Percentiles rank a stretch among this genome's conserved stretches.
These are phyloP conservation scores for Oscheius onirici DNA, from an alignment of 2,888 invertebrate species.

Conservation along the genomic window DNA sequence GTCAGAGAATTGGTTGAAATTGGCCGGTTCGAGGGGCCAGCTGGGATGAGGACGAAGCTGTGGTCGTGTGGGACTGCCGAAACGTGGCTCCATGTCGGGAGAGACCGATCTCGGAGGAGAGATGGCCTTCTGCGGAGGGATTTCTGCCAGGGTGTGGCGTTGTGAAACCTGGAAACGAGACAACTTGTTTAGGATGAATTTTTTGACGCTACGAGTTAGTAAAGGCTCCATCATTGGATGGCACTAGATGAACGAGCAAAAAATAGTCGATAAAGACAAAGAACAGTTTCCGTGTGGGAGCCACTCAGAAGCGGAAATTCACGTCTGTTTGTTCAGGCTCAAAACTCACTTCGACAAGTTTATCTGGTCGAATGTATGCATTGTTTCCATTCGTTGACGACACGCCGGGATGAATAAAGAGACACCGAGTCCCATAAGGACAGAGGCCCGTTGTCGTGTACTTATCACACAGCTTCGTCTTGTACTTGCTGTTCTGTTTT, in stretches of 20 bases:
- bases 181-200: not conserved
- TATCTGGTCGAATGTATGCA: slow-evolving; percentile 59
- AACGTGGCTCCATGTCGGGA: slow-evolving; percentile 7
- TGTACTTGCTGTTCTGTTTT: slow-evolving; percentile 67
- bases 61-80: slow-evolving; percentile 11
- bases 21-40: slow-evolving; percentile 56
- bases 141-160: slow-evolving; percentile 52
- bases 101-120: slow-evolving; percentile 14
- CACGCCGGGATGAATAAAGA: slow-evolving; percentile 68
- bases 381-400: slow-evolving; percentile 38
- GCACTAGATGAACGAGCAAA: too few relatives aligned
- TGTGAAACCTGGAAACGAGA: slow-evolving; percentile 43
- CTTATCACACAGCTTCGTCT: slow-evolving; percentile 70
- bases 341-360: slow-evolving; percentile 46
- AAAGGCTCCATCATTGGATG: too few relatives aligned
- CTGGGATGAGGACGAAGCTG: slow-evolving; percentile 49
- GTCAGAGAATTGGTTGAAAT: slow-evolving; percentile 46
- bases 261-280: too few relatives aligned
- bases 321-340: not conserved
- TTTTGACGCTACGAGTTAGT: too few relatives aligned
- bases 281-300: too few relatives aligned
- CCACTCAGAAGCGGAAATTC: too few relatives aligned
- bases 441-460: slow-evolving; percentile 70
- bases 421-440: slow-evolving; percentile 68
- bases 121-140: slow-evolving; percentile 11